phyloP scores from a whole-genome alignment of 2,888 invertebrate species.

The Meghimatium bilineatum region DNA sequence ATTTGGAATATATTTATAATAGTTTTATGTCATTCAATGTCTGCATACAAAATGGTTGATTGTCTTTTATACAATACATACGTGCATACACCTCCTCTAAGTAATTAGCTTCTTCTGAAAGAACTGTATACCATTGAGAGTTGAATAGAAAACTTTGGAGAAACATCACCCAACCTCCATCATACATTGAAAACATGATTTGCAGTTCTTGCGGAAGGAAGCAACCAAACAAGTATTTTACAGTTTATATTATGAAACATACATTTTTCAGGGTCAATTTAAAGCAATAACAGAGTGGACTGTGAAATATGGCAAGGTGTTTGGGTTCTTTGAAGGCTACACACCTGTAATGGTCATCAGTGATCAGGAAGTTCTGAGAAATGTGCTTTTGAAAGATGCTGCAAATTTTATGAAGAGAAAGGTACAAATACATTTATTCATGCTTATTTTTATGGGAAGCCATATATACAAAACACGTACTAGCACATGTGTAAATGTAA shows the following conservation, averaged over 20 bases:
- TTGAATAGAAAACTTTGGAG: no score
- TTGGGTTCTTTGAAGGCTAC: conserved; percentile 74
- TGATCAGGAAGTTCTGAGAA: conserved; percentile 75
- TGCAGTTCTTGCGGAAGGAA: no score
- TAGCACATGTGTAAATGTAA: background rate
- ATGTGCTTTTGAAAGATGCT: conserved; percentile 77
- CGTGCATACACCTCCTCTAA: no score
- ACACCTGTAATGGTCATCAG: conserved; percentile 74
- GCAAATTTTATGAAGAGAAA: conserved; percentile 76
- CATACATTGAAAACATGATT: no score
- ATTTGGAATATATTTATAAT: no score
- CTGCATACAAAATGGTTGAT: no score
- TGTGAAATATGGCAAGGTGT: conserved; percentile 62
- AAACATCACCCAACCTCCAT: no score
- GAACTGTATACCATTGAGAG: no score
- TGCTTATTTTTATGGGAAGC: background rate
- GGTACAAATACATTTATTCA: background rate
- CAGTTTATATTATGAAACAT: background rate
- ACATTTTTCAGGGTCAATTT: conserved; percentile 59
- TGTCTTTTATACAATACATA: no score
- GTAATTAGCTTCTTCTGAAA: no score
- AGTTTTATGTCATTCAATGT: no score
- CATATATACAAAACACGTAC: background rate
- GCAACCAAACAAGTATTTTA: no score
- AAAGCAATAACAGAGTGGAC: conserved; percentile 65